Conservation (phyloP, 2,797 vertebrate genomes). For the Gymnoscopelus braueri region DNA sequence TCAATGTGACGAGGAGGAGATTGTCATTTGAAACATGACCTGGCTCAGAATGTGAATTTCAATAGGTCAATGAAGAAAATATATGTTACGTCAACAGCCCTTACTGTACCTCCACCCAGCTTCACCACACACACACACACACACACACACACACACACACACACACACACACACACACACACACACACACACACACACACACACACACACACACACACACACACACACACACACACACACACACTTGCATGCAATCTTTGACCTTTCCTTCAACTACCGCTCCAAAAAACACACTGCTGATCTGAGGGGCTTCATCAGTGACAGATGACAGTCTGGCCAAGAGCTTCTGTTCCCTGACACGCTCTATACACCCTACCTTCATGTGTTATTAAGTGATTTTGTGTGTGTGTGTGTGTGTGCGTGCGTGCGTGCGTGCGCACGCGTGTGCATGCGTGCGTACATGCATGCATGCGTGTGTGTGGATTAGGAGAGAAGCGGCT, state of each 20-base stretch:
- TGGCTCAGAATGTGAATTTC: constrained; percentile 60
- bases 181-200: constrained; percentile 38
- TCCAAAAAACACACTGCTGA: constrained; percentile 21
- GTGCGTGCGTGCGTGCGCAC: neutral
- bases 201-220: constrained; percentile 35
- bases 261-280: constrained; percentile 43
- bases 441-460: constrained; percentile 11
- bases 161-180: constrained; percentile 42
- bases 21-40: constrained; percentile 60
- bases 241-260: constrained; percentile 52
- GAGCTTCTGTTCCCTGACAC: constrained; percentile 31
- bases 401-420: constrained; percentile 1
- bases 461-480: neutral
- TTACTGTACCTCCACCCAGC: constrained; percentile 28
- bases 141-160: constrained; percentile 22
- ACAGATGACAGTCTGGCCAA: constrained; percentile 34
- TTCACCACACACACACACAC: constrained; percentile 28
- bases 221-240: constrained; percentile 42
- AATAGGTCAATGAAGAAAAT: constrained; percentile 43
- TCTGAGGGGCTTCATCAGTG: constrained; percentile 24
- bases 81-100: constrained; percentile 40
- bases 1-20: constrained; percentile 63
- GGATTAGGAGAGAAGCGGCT: too few species aligned
- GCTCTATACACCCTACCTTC: constrained; percentile 27
- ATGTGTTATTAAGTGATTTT: constrained; percentile 37